A percentile compares a stretch with the other conserved stretches of the same genome.
These are phyloP conservation scores for Thalpophila matura DNA, from an alignment of 2,888 invertebrate species.

Conservation along the genomic window DNA sequence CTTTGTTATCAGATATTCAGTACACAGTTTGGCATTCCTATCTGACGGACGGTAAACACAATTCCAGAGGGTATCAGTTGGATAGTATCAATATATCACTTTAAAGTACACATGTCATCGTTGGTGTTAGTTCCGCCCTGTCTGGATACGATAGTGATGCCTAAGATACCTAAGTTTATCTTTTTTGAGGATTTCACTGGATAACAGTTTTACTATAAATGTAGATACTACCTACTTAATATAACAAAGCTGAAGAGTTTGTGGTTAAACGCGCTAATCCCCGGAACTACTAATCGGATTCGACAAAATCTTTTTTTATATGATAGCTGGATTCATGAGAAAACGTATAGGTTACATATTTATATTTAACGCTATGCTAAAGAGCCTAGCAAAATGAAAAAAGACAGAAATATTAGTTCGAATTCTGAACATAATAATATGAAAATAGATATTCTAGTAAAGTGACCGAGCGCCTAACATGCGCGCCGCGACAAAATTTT, in stretches of 20 bases:
- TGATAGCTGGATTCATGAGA: too few relatives aligned
- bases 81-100: conserved; percentile 64
- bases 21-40: conserved; percentile 1
- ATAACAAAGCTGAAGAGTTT: too few relatives aligned
- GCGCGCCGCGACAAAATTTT: too few relatives aligned
- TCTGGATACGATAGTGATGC: conserved; percentile 15
- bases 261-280: too few relatives aligned
- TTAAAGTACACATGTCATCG: conserved; percentile 63
- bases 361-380: too few relatives aligned
- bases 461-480: background rate
- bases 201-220: conserved; percentile 10
- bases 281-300: too few relatives aligned
- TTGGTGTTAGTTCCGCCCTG: conserved; percentile 40
- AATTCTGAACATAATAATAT: too few relatives aligned
- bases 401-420: too few relatives aligned
- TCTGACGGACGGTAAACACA: conserved; percentile 39
- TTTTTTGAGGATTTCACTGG: conserved; percentile 28
- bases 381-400: too few relatives aligned
- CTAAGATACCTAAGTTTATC: conserved; percentile 51
- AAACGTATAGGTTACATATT: too few relatives aligned
- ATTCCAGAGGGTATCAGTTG: conserved; percentile 42
- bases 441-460: background rate
- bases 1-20: conserved; percentile 1
- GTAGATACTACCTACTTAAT: background rate
- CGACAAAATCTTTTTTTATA: too few relatives aligned